Conservation (phyloP, 1,140 invertebrate genomes). For the Antheraea pernyi region DNA sequence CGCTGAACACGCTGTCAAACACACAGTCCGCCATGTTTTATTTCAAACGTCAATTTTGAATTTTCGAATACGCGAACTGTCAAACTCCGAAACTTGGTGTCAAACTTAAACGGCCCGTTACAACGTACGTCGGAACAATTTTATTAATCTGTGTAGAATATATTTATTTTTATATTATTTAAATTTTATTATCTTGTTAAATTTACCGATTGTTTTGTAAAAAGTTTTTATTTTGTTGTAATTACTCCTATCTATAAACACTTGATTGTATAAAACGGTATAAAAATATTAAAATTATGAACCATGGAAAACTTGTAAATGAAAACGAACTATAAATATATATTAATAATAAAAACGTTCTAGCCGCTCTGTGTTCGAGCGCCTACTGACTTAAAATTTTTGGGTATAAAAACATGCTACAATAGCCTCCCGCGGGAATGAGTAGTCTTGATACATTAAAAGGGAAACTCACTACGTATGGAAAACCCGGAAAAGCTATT, state of each 20-base stretch:
- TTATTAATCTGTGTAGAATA: slow-evolving; percentile 6
- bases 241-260: slow-evolving; percentile 74
- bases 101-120: slow-evolving; percentile 41
- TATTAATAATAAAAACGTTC: slow-evolving; percentile 77
- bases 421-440: slow-evolving; percentile 65
- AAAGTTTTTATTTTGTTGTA: slow-evolving; percentile 36
- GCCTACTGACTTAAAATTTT: slow-evolving; percentile 80
- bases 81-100: slow-evolving; percentile 61
- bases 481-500: slow-evolving; percentile 17
- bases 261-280: slow-evolving; percentile 77
- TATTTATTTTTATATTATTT: slow-evolving; percentile 6
- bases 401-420: slow-evolving; percentile 79
- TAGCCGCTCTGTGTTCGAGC: slow-evolving; percentile 75
- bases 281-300: slow-evolving; percentile 80
- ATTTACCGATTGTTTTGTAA: not conserved
- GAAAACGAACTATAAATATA: slow-evolving; percentile 79
- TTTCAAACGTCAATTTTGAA: slow-evolving; percentile 69
- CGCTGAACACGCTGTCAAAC: slow-evolving; percentile 55
- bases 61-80: slow-evolving; percentile 68
- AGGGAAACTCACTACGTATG: slow-evolving; percentile 23
- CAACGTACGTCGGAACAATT: slow-evolving; percentile 8
- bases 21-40: slow-evolving; percentile 68
- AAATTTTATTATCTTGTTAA: slow-evolving; percentile 19
- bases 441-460: slow-evolving; percentile 61
- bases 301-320: slow-evolving; percentile 78